Evolutionary conservation across 2,113 vertebrate genomes (phyloP).

Genomic region (Gobiocypris rarus): DNA sequence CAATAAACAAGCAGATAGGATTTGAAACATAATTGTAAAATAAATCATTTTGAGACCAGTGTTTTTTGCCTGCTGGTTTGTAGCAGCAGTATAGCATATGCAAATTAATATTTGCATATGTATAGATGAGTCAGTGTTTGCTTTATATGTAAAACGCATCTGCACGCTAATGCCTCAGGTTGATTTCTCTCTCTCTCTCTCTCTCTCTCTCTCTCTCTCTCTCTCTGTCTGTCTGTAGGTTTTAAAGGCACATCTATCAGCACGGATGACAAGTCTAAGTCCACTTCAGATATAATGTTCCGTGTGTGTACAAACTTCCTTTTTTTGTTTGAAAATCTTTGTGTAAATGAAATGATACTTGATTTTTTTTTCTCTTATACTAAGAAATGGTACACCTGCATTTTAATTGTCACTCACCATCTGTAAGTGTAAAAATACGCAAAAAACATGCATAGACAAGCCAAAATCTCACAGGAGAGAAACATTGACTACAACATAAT

Average conservation of each 20-base stretch:
- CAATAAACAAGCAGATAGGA: conserved; percentile 32
- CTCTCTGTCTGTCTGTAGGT: neutral
- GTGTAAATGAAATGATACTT: neutral
- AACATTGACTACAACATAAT: no score
- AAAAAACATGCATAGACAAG: no score
- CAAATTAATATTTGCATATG: conserved; percentile 19
- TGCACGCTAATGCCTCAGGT: neutral
- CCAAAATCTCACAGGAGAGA: no score
- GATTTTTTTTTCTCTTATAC: neutral
- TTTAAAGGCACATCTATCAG: conserved; percentile 30
- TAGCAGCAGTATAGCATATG: conserved; percentile 9
- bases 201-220: no score
- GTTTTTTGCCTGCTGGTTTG: conserved; percentile 7
- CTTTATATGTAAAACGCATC: conserved; percentile 39
- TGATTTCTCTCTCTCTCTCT: neutral
- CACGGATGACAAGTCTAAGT: neutral
- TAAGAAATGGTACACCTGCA: neutral
- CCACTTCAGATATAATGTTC: neutral
- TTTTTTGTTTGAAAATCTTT: neutral
- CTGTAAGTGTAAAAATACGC: neutral
- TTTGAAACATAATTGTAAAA: conserved; percentile 16
- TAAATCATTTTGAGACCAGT: conserved; percentile 5
- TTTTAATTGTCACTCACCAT: neutral
- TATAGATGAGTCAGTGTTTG: conserved; percentile 43
- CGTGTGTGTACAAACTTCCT: neutral